Evolutionary conservation across 2,888 invertebrate species (phyloP).

Genomic region (Zhuqinia jingwanae): DNA sequence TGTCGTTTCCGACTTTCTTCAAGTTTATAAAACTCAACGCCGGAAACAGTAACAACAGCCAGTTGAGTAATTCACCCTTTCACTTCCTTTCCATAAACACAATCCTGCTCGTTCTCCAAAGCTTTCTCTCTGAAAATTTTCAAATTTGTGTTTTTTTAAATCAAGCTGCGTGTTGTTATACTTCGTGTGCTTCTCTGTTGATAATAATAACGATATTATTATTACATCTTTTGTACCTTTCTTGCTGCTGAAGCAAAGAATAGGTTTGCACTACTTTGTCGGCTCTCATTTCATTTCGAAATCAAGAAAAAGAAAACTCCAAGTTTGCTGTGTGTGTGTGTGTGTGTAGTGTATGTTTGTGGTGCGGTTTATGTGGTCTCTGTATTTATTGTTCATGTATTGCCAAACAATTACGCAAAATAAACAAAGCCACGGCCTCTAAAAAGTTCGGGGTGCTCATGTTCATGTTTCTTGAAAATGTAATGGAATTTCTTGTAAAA

Average conservation of each 20-base stretch:
- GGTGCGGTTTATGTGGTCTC: slow-evolving; percentile 49
- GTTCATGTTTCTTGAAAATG: neutral
- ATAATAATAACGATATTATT: too few species aligned
- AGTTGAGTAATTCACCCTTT: neutral
- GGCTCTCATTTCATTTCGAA: neutral
- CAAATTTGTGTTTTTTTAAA: neutral
- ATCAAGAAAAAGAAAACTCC: slow-evolving; percentile 35
- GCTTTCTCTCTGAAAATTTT: slow-evolving; percentile 51
- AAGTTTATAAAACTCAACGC: neutral
- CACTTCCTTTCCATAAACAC: slow-evolving; percentile 7
- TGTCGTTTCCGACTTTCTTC: slow-evolving; percentile 7
- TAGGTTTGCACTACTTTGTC: slow-evolving; percentile 41
- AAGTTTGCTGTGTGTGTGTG: too few species aligned
- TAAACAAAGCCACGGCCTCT: slow-evolving; percentile 37
- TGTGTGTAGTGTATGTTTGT: slow-evolving; percentile 1
- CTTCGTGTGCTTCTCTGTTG: too few species aligned
- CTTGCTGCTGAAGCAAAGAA: neutral
- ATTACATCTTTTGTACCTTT: neutral
- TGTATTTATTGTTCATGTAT: slow-evolving; percentile 53
- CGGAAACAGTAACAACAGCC: slow-evolving; percentile 35
- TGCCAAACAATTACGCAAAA: slow-evolving; percentile 41
- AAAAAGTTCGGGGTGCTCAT: too few species aligned
- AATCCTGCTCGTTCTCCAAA: neutral
- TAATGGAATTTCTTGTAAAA: slow-evolving; percentile 24
- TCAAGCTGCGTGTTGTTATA: neutral